These are phyloP conservation scores for Acholoe squamosa DNA, from an alignment of 2,888 invertebrate genomes.

Conservation along the genomic window DNA sequence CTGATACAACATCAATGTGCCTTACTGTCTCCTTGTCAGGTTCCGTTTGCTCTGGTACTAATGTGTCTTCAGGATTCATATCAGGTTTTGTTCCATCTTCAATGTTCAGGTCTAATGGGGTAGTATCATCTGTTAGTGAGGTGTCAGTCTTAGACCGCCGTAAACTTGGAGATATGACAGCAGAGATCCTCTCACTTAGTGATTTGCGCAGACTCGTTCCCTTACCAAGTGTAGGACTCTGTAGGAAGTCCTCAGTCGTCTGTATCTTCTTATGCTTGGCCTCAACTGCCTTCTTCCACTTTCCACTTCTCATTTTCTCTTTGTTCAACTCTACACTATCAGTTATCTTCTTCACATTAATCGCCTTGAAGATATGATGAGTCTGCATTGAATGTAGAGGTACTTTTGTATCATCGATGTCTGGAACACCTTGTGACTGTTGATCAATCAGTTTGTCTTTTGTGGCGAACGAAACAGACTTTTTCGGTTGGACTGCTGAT, in stretches of 20 bases:
- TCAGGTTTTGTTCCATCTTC: neutral
- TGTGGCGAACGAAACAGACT: neutral
- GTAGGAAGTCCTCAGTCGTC: neutral
- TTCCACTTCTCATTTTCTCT: slow-evolving; percentile 44
- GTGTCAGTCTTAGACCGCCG: neutral
- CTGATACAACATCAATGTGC: neutral
- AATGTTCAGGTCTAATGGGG: neutral
- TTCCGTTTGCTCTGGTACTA: neutral
- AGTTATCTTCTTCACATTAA: slow-evolving; percentile 36
- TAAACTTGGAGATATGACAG: slow-evolving; percentile 23
- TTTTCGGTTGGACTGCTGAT: neutral
- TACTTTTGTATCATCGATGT: neutral
- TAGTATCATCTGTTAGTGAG: neutral
- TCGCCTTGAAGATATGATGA: neutral
- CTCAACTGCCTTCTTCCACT: neutral
- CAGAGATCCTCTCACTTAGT: neutral
- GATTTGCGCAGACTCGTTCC: neutral
- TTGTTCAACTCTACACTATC: slow-evolving; percentile 47
- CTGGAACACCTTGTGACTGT: neutral
- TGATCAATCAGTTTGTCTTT: slow-evolving; percentile 17
- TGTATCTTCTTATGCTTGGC: slow-evolving; percentile 29
- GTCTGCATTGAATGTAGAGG: neutral
- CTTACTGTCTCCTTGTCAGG: neutral
- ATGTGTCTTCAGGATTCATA: too few relatives aligned
- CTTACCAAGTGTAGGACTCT: neutral